phyloP scores from a whole-genome alignment of 2,797 vertebrate genomes.

The Myiotriccus ornatus region DNA sequence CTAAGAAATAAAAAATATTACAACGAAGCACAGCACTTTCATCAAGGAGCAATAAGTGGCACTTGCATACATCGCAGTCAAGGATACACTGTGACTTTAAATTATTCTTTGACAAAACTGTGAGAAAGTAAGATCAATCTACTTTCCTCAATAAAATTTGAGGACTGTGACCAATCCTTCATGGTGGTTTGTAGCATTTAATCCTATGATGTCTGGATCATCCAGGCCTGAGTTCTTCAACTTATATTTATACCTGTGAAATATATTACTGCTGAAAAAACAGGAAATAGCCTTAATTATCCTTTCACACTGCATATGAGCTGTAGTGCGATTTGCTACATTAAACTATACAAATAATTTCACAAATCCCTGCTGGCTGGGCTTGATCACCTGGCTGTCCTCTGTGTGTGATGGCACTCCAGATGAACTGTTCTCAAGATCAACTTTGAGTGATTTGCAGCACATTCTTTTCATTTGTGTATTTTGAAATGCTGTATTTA shows the following conservation, averaged over 20 bases:
- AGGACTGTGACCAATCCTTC: background rate
- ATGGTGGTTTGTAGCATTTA: background rate
- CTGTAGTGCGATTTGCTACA: background rate
- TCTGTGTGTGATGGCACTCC: background rate
- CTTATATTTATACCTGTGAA: background rate
- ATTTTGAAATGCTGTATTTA: background rate
- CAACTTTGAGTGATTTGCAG: background rate
- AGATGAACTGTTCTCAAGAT: background rate
- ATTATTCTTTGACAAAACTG: background rate
- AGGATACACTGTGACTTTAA: background rate
- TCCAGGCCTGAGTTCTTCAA: background rate
- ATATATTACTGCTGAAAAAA: background rate
- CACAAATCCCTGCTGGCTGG: background rate
- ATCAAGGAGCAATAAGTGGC: background rate
- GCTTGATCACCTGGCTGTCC: fast-evolving
- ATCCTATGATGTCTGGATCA: background rate
- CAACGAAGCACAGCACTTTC: background rate
- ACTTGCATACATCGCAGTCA: background rate
- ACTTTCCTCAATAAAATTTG: background rate
- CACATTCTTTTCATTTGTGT: background rate
- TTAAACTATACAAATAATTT: background rate
- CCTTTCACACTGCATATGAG: background rate
- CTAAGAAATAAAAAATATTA: background rate
- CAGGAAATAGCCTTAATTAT: background rate
- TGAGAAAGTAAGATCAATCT: background rate